Conservation (phyloP, 1,140 invertebrate genomes). For the Pseudoatta argentina region DNA sequence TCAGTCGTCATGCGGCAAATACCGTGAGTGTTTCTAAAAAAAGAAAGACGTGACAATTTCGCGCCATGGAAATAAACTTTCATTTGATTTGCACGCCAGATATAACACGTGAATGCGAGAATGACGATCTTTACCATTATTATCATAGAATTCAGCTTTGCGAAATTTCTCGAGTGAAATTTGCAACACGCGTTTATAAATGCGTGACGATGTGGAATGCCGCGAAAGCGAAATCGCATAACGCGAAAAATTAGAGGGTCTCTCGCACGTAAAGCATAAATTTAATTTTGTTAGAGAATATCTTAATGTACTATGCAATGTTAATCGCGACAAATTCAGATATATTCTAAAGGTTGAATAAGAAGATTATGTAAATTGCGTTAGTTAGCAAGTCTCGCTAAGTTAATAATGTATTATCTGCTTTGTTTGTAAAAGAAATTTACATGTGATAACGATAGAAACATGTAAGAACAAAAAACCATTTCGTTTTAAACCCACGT, state of each 20-base stretch:
- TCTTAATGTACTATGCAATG: background rate
- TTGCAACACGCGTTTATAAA: conserved; percentile 25
- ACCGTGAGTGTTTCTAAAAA: conserved; percentile 61
- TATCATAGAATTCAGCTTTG: conserved; percentile 48
- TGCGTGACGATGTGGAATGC: background rate
- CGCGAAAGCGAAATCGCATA: conserved; percentile 23
- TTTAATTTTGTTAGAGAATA: conserved; percentile 4
- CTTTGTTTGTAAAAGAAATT: background rate
- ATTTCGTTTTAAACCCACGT: background rate
- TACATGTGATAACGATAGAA: background rate
- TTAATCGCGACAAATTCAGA: background rate
- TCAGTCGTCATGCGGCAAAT: conserved; percentile 63
- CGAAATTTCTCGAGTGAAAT: conserved; percentile 25
- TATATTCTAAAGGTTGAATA: background rate
- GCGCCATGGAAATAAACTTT: conserved; percentile 62
- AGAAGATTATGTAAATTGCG: conserved; percentile 3
- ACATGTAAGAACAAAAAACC: conserved; percentile 10
- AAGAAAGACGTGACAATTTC: conserved; percentile 60
- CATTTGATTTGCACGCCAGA: conserved; percentile 43
- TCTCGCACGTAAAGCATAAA: background rate
- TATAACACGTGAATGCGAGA: conserved; percentile 41
- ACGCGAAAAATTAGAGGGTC: conserved; percentile 26
- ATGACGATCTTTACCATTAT: conserved; percentile 58
- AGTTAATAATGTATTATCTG: background rate
- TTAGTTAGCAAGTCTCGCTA: background rate